Evolutionary conservation across 2,888 invertebrate species (phyloP), one percentile per base, ranked within the genome.

Genomic region (Subacronicta megacephala): DNA sequence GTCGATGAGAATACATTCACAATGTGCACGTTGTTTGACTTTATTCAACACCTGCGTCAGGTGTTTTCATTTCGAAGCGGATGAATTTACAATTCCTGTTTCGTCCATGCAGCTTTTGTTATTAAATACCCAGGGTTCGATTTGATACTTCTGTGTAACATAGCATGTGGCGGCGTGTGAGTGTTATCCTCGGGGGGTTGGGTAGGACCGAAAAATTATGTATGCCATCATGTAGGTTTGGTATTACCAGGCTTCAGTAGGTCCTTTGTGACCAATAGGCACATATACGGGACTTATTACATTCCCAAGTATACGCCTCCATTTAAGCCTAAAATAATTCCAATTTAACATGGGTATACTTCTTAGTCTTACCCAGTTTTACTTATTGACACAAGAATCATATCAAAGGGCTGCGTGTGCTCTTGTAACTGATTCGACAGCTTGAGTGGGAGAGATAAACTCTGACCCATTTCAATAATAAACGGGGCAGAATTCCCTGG

Each of bases 381-480:
- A 36, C 29, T 45, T 41, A 49, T n/a, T 36, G 12, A 37, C 29
- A 20, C 35, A 44, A 44, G 6, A 31, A 31, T 7, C n/a, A n/a
- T 31, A n/a, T 31, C 12, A 12, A 29, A 55, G 35, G 51, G 45
- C 41, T 20, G 10, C 36, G 37, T 49, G 56, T 36, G n/a, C n/a
- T 69, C 47, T 51, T 55, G 43, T 57, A 26, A 57, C 33, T 37
- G 16, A 41, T 43, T 64, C 41, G 37, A 38, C 49, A 54, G 62
- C 56, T 62, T 43, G 41, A 53, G 54, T 63, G 31, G 33, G 29
- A 54, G 29, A 54, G 61, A 74, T 70, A 74, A 70, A 70, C 71
- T 70, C 55, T 74, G 66, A 55, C 66, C 71, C 38, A 72, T 37
- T 74, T 70, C 59, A 74, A 59, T 61, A 70, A 74, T 70, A 63